Percentiles rank a stretch among this genome's conserved stretches.
phyloP scores from a whole-genome alignment of 1,140 invertebrate species.

The Plectus sambesii region DNA sequence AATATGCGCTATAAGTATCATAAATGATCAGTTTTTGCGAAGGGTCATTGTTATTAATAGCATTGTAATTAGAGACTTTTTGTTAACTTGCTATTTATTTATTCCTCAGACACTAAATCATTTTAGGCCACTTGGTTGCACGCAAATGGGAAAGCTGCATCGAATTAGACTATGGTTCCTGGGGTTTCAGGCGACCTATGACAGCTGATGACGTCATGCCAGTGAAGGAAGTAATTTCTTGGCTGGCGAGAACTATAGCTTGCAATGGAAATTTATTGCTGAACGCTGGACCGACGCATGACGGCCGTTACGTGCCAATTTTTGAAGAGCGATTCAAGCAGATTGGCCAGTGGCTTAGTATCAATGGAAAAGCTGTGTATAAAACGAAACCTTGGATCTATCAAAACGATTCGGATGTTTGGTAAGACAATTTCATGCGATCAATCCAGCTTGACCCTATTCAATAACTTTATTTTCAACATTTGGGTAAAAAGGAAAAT shows the following conservation, averaged over 20 bases:
- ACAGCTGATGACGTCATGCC: conserved; percentile 42
- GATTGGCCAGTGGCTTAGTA: conserved; percentile 60
- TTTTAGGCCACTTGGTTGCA: conserved; percentile 42
- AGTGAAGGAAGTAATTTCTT: conserved; percentile 44
- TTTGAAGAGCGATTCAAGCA: conserved; percentile 70
- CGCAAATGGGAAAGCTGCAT: conserved; percentile 56
- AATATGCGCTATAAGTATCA: too few relatives aligned
- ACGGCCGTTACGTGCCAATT: conserved; percentile 73
- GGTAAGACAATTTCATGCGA: too few relatives aligned
- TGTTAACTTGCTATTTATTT: too few relatives aligned
- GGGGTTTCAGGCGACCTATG: conserved; percentile 67
- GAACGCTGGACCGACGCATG: conserved; percentile 63
- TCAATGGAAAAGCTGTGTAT: conserved; percentile 83
- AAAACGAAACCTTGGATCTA: conserved; percentile 54
- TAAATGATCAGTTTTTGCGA: too few relatives aligned
- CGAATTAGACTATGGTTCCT: conserved; percentile 75
- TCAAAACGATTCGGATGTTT: conserved; percentile 35
- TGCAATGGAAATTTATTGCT: conserved; percentile 50
- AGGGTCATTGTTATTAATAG: too few relatives aligned
- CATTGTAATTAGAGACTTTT: too few relatives aligned
- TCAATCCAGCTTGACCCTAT: too few relatives aligned
- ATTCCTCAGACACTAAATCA: background rate
- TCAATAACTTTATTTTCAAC: too few relatives aligned
- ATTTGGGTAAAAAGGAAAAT: too few relatives aligned
- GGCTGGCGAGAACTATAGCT: conserved; percentile 47